A percentile compares a stretch with the other conserved stretches of the same genome.
Conservation (phyloP, 1,140 invertebrate species). For the Drosophila mayri region DNA sequence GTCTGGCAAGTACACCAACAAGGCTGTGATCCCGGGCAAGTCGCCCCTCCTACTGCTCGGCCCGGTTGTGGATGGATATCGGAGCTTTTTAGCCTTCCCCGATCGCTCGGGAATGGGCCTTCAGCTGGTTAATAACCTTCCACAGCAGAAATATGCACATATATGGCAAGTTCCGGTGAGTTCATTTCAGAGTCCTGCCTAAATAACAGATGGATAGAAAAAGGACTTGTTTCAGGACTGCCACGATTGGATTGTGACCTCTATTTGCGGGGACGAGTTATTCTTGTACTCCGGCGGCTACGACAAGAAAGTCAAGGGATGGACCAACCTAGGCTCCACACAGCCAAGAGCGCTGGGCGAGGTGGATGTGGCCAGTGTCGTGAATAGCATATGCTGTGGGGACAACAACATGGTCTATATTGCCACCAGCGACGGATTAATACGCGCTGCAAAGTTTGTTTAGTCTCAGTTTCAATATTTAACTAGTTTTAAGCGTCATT, state of each 20-base stretch:
- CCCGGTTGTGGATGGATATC: constrained; percentile 49
- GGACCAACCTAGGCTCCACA: constrained; percentile 60
- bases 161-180: constrained; percentile 70
- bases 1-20: constrained; percentile 79
- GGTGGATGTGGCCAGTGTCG: constrained; percentile 68
- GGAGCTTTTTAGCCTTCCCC: constrained; percentile 68
- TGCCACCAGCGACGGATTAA: constrained; percentile 66
- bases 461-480: constrained; percentile 16
- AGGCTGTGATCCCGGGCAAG: constrained; percentile 74
- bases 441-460: constrained; percentile 70
- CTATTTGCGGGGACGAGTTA: constrained; percentile 68
- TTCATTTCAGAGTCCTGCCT: background rate
- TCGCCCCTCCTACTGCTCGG: constrained; percentile 74
- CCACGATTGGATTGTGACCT: constrained; percentile 79
- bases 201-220: background rate
- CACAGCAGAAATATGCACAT: constrained; percentile 50
- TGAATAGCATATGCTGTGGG: constrained; percentile 73
- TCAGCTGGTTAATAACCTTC: constrained; percentile 65
- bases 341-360: constrained; percentile 63
- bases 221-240: constrained; percentile 53
- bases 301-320: constrained; percentile 80
- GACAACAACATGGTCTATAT: constrained; percentile 68
- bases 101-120: constrained; percentile 81
- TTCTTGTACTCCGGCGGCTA: constrained; percentile 76
- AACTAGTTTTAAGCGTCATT: background rate